Evolutionary conservation across 2,797 vertebrate genomes (phyloP).

Genomic region (Catharus ustulatus): DNA sequence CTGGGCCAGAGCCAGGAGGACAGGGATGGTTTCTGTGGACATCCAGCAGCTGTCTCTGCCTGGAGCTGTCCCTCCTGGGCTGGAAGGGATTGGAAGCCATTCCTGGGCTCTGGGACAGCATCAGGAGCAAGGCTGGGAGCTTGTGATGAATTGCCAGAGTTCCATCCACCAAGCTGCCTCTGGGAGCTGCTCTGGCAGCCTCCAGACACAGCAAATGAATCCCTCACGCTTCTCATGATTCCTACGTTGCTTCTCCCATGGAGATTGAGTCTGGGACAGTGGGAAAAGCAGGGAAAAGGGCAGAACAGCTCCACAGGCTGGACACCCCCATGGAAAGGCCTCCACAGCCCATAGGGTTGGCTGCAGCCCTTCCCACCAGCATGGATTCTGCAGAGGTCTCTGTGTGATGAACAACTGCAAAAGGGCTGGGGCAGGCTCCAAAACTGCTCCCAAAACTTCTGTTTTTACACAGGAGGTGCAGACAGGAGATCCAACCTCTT

Average conservation of each 20-base stretch:
- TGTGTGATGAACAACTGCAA: fast-evolving
- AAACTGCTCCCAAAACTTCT: neutral
- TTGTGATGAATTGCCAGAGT: neutral
- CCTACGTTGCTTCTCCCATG: neutral
- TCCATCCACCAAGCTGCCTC: neutral
- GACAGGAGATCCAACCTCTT: neutral
- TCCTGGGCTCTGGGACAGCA: neutral
- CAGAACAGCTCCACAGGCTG: neutral
- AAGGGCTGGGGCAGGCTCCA: neutral
- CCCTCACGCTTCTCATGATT: fast-evolving
- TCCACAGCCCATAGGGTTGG: neutral
- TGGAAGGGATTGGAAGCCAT: neutral
- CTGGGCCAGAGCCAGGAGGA: neutral
- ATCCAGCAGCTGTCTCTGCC: neutral
- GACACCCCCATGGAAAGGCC: neutral
- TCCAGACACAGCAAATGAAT: neutral
- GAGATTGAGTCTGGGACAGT: neutral
- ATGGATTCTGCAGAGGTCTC: neutral
- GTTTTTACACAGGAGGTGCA: neutral
- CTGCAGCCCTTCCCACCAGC: neutral
- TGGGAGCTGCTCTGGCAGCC: neutral
- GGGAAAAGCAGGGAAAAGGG: neutral
- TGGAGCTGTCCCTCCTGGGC: neutral
- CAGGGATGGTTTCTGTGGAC: neutral
- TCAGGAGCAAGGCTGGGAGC: neutral